phyloP scores from a whole-genome alignment of 2,888 invertebrate genomes.

The Agrotis ipsilon region DNA sequence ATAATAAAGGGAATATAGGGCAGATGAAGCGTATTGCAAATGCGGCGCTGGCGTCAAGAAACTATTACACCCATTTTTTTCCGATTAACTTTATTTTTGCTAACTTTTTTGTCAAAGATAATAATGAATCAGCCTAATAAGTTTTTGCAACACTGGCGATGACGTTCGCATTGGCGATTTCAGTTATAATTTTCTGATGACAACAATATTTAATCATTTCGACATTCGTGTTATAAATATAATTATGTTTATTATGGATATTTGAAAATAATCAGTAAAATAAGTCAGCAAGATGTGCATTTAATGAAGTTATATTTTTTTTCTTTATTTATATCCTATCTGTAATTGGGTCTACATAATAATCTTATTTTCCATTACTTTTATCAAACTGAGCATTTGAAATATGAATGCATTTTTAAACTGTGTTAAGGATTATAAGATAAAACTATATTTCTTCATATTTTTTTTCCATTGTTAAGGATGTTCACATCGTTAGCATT shows the following conservation, averaged over 20 bases:
- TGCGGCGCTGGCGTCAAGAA: too few species aligned
- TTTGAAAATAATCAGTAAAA: too few species aligned
- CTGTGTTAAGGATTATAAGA: background rate
- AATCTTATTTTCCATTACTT: background rate
- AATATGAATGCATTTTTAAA: background rate
- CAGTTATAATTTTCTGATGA: background rate
- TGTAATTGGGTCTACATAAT: background rate
- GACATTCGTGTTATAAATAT: too few species aligned
- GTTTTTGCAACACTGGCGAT: background rate
- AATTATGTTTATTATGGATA: too few species aligned
- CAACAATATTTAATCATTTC: conserved; percentile 2
- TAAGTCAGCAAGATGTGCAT: background rate
- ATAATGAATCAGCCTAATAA: background rate
- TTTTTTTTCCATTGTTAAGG: conserved; percentile 13
- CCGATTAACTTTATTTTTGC: too few species aligned
- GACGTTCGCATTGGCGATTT: background rate
- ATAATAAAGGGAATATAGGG: background rate
- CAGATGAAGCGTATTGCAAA: background rate
- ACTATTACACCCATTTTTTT: too few species aligned
- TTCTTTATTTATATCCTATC: background rate
- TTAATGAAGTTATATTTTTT: background rate
- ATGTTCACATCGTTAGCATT: conserved; percentile 42
- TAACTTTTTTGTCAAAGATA: background rate
- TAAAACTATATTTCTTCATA: background rate
- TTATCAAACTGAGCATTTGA: background rate